Conservation (phyloP, 2,113 vertebrate species). For the Ranitomeya variabilis region DNA sequence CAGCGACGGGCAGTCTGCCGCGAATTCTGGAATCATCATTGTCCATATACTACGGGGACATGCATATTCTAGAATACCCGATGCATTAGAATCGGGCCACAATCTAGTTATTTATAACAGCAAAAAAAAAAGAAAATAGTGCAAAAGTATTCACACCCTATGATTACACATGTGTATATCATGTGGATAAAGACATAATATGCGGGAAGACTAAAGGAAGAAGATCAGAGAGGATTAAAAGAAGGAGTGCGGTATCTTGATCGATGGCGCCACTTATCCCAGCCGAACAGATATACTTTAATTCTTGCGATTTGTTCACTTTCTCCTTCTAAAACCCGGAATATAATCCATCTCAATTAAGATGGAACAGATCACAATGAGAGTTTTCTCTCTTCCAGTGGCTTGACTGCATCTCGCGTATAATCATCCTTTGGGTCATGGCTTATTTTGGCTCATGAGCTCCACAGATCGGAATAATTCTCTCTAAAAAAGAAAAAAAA, state of each 20-base stretch:
- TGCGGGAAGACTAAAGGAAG: not conserved
- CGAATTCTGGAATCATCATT: too few relatives aligned
- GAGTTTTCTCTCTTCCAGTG: not conserved
- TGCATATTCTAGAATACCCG: too few relatives aligned
- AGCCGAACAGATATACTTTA: not conserved
- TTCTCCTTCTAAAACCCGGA: not conserved
- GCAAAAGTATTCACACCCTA: not conserved
- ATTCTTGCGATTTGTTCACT: not conserved
- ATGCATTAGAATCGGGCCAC: too few relatives aligned
- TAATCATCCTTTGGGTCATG: not conserved
- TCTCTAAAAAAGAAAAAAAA: not conserved
- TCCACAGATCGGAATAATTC: not conserved
- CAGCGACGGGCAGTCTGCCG: too few relatives aligned
- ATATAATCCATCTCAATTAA: constrained; percentile 6
- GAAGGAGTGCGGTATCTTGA: not conserved
- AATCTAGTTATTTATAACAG: too few relatives aligned
- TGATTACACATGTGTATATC: not conserved
- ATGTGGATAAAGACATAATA: not conserved
- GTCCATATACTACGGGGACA: too few relatives aligned
- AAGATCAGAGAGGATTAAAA: not conserved
- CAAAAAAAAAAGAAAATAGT: not conserved
- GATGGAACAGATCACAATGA: not conserved
- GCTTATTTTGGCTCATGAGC: not conserved
- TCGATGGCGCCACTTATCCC: not conserved
- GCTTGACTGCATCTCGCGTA: not conserved